A percentile compares a stretch with the other conserved stretches of the same genome.
Conservation (phyloP, 2,888 invertebrate genomes). For the Limnephilus lunatus region DNA sequence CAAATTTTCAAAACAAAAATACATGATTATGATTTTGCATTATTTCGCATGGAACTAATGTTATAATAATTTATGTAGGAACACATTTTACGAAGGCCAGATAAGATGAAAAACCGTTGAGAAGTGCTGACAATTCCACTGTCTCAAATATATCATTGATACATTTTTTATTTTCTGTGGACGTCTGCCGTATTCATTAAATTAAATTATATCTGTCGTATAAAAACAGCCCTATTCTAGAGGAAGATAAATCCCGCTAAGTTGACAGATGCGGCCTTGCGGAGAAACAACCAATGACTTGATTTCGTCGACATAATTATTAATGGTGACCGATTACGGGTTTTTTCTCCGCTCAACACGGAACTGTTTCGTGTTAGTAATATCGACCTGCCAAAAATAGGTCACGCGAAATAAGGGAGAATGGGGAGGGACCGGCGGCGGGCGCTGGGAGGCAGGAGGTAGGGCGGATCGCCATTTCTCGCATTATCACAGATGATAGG, state of each 20-base stretch:
- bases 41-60: no score
- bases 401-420: conserved; percentile 55
- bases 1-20: no score
- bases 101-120: neutral
- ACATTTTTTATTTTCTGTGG: neutral
- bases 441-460: neutral
- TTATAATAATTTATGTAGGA: neutral
- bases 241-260: neutral
- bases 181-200: neutral
- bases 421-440: conserved; percentile 30
- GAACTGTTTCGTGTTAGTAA: conserved; percentile 58
- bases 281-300: neutral
- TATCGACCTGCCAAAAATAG: conserved; percentile 44
- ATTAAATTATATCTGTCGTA: neutral
- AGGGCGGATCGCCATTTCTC: conserved; percentile 24
- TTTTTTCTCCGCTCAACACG: conserved; percentile 48
- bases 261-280: conserved; percentile 8
- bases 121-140: neutral
- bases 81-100: neutral
- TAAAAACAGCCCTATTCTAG: neutral
- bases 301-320: conserved; percentile 41
- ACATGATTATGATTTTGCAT: no score
- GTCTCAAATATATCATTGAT: neutral
- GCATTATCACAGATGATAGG: conserved; percentile 38
- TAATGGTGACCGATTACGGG: conserved; percentile 44